Conservation (phyloP, 2,888 invertebrate genomes). For the Lycocerus yunnanus region DNA sequence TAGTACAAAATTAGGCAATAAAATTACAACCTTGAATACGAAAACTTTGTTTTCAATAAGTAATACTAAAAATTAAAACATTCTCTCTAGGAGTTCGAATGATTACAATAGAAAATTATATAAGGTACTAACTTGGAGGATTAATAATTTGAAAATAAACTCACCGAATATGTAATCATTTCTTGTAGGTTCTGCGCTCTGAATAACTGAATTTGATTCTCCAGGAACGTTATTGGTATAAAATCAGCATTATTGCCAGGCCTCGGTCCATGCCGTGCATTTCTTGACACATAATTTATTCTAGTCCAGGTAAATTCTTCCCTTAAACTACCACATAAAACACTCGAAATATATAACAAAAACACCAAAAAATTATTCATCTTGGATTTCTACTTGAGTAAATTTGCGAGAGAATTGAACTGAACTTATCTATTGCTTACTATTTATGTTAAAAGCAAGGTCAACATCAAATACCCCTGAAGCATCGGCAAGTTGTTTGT, state of each 20-base stretch:
- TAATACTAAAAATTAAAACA: too few species aligned
- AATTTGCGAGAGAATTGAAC: not conserved
- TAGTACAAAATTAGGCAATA: too few species aligned
- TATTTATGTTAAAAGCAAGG: conserved; percentile 1
- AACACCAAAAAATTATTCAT: not conserved
- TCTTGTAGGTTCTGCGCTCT: not conserved
- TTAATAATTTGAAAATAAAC: not conserved
- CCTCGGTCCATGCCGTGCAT: not conserved
- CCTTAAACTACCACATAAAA: conserved; percentile 40
- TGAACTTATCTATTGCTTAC: not conserved
- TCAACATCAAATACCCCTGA: not conserved
- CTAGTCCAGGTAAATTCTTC: conserved; percentile 54
- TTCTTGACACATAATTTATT: conserved; percentile 40
- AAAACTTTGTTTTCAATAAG: too few species aligned
- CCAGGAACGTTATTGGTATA: not conserved
- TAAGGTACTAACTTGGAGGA: too few species aligned
- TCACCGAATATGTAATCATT: not conserved
- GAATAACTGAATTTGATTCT: not conserved
- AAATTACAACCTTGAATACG: too few species aligned
- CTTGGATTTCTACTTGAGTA: not conserved
- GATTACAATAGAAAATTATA: too few species aligned
- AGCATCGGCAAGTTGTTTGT: not conserved
- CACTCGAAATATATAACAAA: not conserved
- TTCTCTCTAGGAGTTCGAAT: too few species aligned
- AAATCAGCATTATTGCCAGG: not conserved